phyloP scores from a whole-genome alignment of 92 coral and sea anemone genomes.

The Palythoa caribaeorum region DNA sequence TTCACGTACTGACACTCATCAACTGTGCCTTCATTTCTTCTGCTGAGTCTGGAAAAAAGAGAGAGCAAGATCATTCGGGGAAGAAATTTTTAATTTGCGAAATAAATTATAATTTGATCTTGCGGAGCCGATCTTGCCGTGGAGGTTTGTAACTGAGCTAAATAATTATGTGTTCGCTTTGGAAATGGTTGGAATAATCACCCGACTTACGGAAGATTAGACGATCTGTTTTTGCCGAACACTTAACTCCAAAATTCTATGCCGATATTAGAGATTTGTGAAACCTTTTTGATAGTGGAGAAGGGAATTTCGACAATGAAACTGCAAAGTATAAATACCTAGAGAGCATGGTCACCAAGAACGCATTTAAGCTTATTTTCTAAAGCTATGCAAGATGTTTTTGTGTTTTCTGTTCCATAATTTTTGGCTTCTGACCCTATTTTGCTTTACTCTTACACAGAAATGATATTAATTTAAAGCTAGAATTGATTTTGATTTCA shows the following conservation, averaged over 20 bases:
- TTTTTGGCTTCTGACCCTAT: background rate
- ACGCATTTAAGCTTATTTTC: background rate
- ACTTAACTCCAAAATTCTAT: background rate
- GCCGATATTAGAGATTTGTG: constrained; percentile 5
- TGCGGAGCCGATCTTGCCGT: background rate
- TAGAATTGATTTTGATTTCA: background rate
- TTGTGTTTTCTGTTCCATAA: background rate
- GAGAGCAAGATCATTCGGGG: constrained; percentile 8
- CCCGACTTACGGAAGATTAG: background rate
- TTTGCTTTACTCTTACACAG: background rate
- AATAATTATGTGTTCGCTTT: constrained; percentile 4
- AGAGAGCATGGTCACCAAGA: background rate
- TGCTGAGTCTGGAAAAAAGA: background rate
- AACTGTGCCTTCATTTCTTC: background rate
- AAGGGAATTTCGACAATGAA: background rate
- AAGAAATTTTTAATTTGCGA: background rate
- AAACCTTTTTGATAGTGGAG: background rate
- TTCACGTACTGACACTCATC: background rate
- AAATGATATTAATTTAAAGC: background rate
- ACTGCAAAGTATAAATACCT: background rate
- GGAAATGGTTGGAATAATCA: constrained; percentile 12
- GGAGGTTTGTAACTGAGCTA: background rate
- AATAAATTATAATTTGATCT: constrained; percentile 8
- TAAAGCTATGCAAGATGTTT: background rate
- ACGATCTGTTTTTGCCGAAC: background rate